Conservation (phyloP, 2,888 invertebrate species). For the Chydorus sphaericus region DNA sequence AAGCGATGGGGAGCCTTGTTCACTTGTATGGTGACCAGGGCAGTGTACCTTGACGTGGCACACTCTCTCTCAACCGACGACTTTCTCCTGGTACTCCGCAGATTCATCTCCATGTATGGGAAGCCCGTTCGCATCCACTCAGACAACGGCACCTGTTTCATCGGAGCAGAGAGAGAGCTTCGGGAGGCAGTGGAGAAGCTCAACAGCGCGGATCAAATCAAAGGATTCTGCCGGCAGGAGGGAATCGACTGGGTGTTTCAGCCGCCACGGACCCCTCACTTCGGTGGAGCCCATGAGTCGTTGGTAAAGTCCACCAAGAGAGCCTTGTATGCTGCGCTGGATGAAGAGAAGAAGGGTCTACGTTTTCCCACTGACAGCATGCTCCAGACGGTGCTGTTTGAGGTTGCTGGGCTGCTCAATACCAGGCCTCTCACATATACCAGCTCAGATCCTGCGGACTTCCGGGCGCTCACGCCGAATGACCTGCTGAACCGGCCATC, state of each 20-base stretch:
- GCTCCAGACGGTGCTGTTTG: slow-evolving; percentile 1
- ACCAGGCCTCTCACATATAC: slow-evolving; percentile 2
- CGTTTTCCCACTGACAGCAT: not conserved
- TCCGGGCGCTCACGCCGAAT: not conserved
- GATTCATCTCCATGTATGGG: slow-evolving; percentile 16
- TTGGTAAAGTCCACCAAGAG: not conserved
- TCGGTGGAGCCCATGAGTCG: slow-evolving; percentile 5
- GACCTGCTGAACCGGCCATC: not conserved
- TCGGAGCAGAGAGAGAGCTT: slow-evolving; percentile 14
- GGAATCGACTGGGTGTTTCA: slow-evolving; percentile 9
- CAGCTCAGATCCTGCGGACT: slow-evolving; percentile 4
- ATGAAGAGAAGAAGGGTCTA: not conserved
- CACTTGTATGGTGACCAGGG: slow-evolving; percentile 13
- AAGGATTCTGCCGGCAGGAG: not conserved
- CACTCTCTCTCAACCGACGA: slow-evolving; percentile 14
- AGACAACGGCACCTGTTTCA: slow-evolving; percentile 19
- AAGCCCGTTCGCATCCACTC: slow-evolving; percentile 15
- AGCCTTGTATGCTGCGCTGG: slow-evolving; percentile 5
- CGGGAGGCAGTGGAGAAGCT: not conserved
- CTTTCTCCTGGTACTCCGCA: slow-evolving; percentile 17
- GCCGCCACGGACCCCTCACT: slow-evolving; percentile 10
- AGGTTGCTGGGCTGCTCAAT: not conserved
- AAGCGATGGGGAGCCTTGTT: slow-evolving; percentile 15
- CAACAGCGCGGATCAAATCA: not conserved
- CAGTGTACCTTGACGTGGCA: slow-evolving; percentile 13